A percentile compares a stretch with the other conserved stretches of the same genome.
Evolutionary conservation across 1,140 invertebrate genomes (phyloP).

Genomic region (Drosophila equinoxialis): DNA sequence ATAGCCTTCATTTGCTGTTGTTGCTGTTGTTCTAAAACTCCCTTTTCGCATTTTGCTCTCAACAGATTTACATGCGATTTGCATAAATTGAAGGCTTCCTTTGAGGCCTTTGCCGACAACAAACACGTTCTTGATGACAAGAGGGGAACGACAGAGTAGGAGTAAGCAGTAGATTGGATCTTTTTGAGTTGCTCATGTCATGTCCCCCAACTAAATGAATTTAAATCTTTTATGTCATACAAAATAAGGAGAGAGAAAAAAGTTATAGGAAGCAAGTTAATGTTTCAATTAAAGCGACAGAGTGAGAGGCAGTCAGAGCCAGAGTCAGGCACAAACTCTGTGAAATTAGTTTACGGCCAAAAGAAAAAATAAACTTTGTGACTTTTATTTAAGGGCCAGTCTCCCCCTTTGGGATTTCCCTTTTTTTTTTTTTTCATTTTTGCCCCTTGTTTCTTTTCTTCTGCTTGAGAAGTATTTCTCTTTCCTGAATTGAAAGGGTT

Average conservation of each 20-base stretch:
- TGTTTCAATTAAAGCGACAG: constrained; percentile 69
- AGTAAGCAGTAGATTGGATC: constrained; percentile 23
- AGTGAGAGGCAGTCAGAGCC: not conserved
- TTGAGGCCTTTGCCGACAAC: constrained; percentile 59
- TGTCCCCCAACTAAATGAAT: constrained; percentile 59
- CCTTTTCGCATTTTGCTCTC: constrained; percentile 44
- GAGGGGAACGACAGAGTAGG: not conserved
- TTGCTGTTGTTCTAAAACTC: constrained; percentile 13
- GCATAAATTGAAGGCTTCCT: constrained; percentile 82
- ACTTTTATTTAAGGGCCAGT: not conserved
- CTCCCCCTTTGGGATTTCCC: not conserved
- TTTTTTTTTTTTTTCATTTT: not conserved
- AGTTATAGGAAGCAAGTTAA: constrained; percentile 64
- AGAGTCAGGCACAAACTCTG: not conserved
- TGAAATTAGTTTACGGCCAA: constrained; percentile 53
- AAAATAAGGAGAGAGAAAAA: constrained; percentile 21
- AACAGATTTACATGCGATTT: constrained; percentile 82
- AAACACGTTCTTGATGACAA: constrained; percentile 25
- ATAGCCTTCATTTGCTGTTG: constrained; percentile 11
- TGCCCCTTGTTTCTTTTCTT: constrained; percentile 12
- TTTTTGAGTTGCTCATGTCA: constrained; percentile 40
- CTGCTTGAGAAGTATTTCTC: constrained; percentile 37
- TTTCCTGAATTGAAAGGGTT: constrained; percentile 42
- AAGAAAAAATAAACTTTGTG: not conserved
- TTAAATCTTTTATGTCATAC: constrained; percentile 68